These are phyloP conservation scores for Thaleichthys pacificus DNA, from an alignment of 2,797 vertebrate species.

Conservation along the genomic window DNA sequence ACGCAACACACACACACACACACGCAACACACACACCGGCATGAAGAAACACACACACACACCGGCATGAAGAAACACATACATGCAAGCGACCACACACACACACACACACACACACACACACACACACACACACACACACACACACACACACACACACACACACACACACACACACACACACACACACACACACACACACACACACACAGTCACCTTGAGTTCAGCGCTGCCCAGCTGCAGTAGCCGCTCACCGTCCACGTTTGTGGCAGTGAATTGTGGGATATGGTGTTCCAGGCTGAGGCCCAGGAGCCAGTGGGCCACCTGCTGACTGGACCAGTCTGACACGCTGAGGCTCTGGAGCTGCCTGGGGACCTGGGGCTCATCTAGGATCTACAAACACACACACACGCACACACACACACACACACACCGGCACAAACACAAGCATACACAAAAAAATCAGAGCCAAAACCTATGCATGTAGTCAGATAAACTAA, in stretches of 20 bases:
- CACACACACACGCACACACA: slow-evolving; percentile 3
- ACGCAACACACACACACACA: background rate
- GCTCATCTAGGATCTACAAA: slow-evolving; percentile 87
- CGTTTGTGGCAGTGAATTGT: slow-evolving; percentile 90
- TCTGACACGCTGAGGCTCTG: slow-evolving; percentile 82
- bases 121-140: background rate
- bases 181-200: background rate
- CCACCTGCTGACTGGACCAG: slow-evolving; percentile 92
- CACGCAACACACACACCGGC: too few relatives aligned
- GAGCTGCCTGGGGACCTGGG: slow-evolving; percentile 81
- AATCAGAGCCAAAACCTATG: background rate
- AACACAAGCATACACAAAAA: slow-evolving; percentile 14
- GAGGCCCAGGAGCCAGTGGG: slow-evolving; percentile 88
- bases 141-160: background rate
- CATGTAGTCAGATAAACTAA: background rate
- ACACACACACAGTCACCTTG: slow-evolving; percentile 76
- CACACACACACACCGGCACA: slow-evolving; percentile 12
- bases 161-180: too few relatives aligned
- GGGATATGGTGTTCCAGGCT: slow-evolving; percentile 89
- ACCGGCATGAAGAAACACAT: too few relatives aligned
- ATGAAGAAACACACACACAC: too few relatives aligned
- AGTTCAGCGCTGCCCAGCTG: slow-evolving; percentile 86
- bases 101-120: background rate
- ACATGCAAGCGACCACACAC: background rate
- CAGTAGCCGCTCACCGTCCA: slow-evolving; percentile 89